These are phyloP conservation scores for Cromileptes altivelis DNA, from an alignment of 2,113 vertebrate species.

Conservation along the genomic window DNA sequence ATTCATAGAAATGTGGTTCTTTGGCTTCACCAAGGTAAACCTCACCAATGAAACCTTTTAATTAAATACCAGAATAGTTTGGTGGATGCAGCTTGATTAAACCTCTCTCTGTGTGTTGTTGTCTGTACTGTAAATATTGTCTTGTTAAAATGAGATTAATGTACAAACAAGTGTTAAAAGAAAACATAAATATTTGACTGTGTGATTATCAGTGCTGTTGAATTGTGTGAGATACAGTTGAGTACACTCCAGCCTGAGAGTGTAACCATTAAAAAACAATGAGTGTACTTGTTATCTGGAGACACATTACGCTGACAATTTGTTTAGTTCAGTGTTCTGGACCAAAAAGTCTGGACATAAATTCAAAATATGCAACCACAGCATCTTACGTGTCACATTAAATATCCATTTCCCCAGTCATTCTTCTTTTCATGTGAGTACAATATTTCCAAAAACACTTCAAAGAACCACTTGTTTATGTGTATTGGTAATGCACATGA, in stretches of 20 bases:
- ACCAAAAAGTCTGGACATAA: constrained; percentile 24
- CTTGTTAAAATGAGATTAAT: not conserved
- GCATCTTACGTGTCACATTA: constrained; percentile 4
- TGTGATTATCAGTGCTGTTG: constrained; percentile 1
- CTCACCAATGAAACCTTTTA: not conserved
- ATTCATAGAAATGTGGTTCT: not conserved
- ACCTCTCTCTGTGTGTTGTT: not conserved
- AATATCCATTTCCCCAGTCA: not conserved
- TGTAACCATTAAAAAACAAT: constrained; percentile 6
- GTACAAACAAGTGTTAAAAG: not conserved
- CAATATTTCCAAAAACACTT: constrained; percentile 6
- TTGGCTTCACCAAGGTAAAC: not conserved
- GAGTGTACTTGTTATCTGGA: constrained; percentile 29
- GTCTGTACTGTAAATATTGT: not conserved
- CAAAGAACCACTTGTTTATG: not conserved
- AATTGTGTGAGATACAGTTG: not conserved
- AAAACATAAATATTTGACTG: not conserved
- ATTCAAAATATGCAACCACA: not conserved
- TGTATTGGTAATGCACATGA: not conserved
- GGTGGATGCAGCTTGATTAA: not conserved
- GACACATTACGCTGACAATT: constrained; percentile 14
- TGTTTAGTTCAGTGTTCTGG: constrained; percentile 3
- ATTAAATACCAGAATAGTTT: not conserved
- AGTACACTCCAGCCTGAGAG: constrained; percentile 13
- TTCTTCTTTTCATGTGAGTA: not conserved